phyloP scores from a whole-genome alignment of 1,140 invertebrate genomes.

The Sycophaga agraensis region DNA sequence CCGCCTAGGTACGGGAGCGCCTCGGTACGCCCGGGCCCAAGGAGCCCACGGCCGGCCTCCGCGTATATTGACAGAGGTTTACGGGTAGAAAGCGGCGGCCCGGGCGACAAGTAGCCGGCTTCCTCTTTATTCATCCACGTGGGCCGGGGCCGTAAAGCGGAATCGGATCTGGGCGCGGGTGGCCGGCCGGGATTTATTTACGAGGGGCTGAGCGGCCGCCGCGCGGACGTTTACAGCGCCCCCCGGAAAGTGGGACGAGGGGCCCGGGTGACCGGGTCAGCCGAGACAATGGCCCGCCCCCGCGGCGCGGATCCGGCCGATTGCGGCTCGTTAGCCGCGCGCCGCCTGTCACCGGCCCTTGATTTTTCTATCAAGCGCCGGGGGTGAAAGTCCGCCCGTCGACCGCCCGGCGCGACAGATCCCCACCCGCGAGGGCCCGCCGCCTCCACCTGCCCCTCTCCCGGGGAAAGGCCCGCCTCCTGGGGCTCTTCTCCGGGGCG shows the following conservation, averaged over 20 bases:
- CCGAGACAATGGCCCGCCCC: too few relatives aligned
- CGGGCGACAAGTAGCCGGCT: too few relatives aligned
- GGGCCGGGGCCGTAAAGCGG: too few relatives aligned
- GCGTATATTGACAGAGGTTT: too few relatives aligned
- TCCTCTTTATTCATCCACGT: too few relatives aligned
- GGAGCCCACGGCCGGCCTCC: not conserved
- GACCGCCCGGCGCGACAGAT: not conserved
- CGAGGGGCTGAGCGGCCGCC: slow-evolving; percentile 32
- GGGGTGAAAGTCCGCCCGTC: slow-evolving; percentile 8
- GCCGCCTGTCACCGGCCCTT: slow-evolving; percentile 12
- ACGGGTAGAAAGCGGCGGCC: too few relatives aligned
- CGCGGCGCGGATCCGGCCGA: not conserved
- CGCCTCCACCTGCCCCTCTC: too few relatives aligned
- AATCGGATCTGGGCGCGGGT: too few relatives aligned
- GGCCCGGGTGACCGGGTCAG: slow-evolving; percentile 30
- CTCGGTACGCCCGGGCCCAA: not conserved
- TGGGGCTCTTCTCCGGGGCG: not conserved
- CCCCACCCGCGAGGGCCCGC: too few relatives aligned
- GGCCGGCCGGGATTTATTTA: slow-evolving; percentile 36
- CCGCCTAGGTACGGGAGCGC: not conserved
- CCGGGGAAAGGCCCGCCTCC: too few relatives aligned
- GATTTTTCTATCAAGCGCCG: slow-evolving; percentile 16
- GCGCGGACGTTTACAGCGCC: slow-evolving; percentile 32
- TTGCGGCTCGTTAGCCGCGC: slow-evolving; percentile 12
- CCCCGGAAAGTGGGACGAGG: slow-evolving; percentile 16